Conservation (phyloP, 1,140 invertebrate genomes). For the Oreohelix idahoensis region DNA sequence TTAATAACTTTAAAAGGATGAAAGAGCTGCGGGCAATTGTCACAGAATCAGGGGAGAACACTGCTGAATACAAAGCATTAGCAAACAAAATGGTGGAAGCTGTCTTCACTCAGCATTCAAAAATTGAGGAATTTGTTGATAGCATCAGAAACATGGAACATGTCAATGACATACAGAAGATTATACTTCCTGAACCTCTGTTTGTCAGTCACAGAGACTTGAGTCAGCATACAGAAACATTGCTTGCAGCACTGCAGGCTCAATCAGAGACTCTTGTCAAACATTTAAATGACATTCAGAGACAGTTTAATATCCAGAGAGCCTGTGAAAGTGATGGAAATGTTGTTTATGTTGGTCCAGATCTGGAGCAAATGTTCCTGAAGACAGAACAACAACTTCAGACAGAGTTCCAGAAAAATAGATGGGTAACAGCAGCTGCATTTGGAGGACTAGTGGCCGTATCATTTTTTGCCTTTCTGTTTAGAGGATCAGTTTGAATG, state of each 20-base stretch:
- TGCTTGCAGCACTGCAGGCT: conserved; percentile 51
- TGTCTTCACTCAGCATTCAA: conserved; percentile 57
- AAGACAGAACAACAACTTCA: conserved; percentile 65
- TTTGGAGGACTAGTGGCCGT: conserved; percentile 63
- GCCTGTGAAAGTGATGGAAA: conserved; percentile 20
- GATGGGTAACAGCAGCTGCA: conserved; percentile 61
- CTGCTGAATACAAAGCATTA: conserved; percentile 50
- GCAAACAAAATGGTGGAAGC: conserved; percentile 50
- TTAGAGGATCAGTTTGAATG: neutral
- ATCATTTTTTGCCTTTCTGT: conserved; percentile 41
- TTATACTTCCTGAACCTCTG: conserved; percentile 4
- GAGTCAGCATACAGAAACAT: conserved; percentile 53
- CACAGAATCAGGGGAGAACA: conserved; percentile 66
- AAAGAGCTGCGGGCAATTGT: conserved; percentile 79
- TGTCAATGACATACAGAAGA: conserved; percentile 11
- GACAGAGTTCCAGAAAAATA: conserved; percentile 66
- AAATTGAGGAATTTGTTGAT: conserved; percentile 55
- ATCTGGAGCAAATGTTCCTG: conserved; percentile 60
- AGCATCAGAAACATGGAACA: conserved; percentile 28
- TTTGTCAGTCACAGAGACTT: conserved; percentile 26
- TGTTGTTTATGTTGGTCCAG: conserved; percentile 68
- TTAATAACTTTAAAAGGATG: conserved; percentile 81
- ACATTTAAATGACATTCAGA: conserved; percentile 52
- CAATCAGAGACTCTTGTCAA: conserved; percentile 51
- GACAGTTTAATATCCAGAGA: conserved; percentile 43